phyloP scores from a whole-genome alignment of 2,113 vertebrate species.

The Ceyx cyanopectus region DNA sequence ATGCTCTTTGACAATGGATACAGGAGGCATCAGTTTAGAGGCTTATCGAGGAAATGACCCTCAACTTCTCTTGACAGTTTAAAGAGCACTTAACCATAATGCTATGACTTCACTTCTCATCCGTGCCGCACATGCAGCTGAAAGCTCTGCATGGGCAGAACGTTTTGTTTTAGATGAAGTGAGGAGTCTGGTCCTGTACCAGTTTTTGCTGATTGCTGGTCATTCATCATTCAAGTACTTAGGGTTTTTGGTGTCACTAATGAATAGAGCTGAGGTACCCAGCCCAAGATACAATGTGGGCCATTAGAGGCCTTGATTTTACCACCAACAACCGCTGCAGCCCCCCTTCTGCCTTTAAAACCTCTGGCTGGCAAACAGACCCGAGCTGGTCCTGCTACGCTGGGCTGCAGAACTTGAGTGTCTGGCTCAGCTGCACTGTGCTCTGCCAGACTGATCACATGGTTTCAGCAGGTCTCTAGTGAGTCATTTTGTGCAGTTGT shows the following conservation, averaged over 20 bases:
- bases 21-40: not conserved
- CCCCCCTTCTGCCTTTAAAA: not conserved
- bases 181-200: not conserved
- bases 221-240: not conserved
- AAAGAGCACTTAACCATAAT: slow-evolving; percentile 10
- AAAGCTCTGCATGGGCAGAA: not conserved
- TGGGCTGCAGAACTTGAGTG: not conserved
- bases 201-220: not conserved
- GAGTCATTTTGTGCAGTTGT: accelerated
- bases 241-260: not conserved
- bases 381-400: not conserved
- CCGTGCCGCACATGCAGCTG: not conserved
- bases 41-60: slow-evolving; percentile 33
- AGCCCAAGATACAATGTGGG: not conserved
- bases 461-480: not conserved
- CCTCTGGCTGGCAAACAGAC: not conserved
- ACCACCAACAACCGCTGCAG: not conserved
- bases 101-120: not conserved
- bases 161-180: not conserved
- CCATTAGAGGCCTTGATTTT: not conserved
- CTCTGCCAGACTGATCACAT: not conserved
- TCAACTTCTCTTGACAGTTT: slow-evolving; percentile 31
- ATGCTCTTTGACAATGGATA: slow-evolving; percentile 4
- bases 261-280: not conserved
- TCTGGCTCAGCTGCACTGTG: not conserved